phyloP scores from a whole-genome alignment of 2,113 vertebrate species.

The Dryoscopus gambensis region DNA sequence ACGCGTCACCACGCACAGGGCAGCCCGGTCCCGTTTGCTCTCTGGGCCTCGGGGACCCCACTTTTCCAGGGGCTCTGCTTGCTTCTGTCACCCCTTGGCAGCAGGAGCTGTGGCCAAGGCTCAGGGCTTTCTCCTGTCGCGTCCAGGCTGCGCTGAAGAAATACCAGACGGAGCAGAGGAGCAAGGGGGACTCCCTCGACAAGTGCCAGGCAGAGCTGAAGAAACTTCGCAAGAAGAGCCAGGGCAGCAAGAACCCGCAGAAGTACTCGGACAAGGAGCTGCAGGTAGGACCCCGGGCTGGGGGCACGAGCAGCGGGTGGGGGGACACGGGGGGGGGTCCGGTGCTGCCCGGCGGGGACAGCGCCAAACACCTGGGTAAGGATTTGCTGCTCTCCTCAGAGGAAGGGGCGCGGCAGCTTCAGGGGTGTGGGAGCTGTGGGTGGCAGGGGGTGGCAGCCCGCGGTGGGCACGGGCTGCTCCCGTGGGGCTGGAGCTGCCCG shows the following conservation, averaged over 20 bases:
- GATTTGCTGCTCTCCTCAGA: neutral
- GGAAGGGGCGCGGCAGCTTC: neutral
- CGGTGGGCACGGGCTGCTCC: neutral
- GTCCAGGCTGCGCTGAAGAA: slow-evolving; percentile 95
- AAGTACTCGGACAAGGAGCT: slow-evolving; percentile 98
- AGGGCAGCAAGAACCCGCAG: slow-evolving; percentile 97
- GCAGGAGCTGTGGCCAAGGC: accelerated
- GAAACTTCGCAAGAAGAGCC: slow-evolving; percentile 97
- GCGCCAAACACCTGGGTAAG: accelerated
- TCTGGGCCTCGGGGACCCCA: accelerated
- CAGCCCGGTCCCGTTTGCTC: neutral
- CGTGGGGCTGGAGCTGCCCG: neutral
- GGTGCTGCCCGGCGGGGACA: accelerated
- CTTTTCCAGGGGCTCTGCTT: neutral
- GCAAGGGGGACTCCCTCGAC: slow-evolving; percentile 91
- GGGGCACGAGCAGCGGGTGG: accelerated
- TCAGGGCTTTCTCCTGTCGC: neutral
- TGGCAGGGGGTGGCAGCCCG: neutral
- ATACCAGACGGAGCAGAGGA: slow-evolving; percentile 94
- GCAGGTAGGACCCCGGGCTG: slow-evolving; percentile 74
- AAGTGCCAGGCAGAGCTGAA: slow-evolving; percentile 96
- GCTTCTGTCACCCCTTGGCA: neutral
- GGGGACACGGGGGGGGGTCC: accelerated
- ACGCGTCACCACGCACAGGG: accelerated
- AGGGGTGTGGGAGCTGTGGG: no score